Base-by-base conservation (phyloP, 2,797 vertebrate species). In the Thalassophryne amazonica region DNA sequence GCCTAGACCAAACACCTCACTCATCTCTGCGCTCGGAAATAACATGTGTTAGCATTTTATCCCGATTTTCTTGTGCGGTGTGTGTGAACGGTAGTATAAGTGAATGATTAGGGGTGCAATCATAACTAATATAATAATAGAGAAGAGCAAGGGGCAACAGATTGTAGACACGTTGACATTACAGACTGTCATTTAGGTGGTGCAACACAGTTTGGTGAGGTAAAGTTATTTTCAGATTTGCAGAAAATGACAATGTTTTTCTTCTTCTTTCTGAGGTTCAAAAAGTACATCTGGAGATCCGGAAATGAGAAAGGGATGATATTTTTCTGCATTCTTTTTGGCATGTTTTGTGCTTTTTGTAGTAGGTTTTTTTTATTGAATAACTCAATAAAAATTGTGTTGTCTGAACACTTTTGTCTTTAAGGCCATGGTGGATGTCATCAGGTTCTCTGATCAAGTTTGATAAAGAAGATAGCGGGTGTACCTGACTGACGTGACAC, bases 1-100 rank as follows among this genome's bases (percentile, higher is more conserved):
- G 74, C 80, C 60, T 78, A 76, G 75, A 80, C 68, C 75, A 73
- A 80, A 80, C 76, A 80, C 51, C 45, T 57, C 72, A 69, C 69
- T 76, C 80, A 71, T 77, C 68, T 70, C 67, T 60, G 67, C 60
- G 51, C 21, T 25, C 24, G 56, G 59, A 69, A 65, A 32, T 58
- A 76, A 59, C 76, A 83, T 57, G 18, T 78, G 68, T 73, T 78
- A 65, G 61, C 65, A 62, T 80, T 80, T 80, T 45, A 45, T 67
- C 55, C 47, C 30, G 51, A 75, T 69, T 70, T 57, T 74, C 31
- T 37, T 22, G 46, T 21, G 9, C 14, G 0, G 30, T 60, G 27
- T 7, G 72, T 73, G 62, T 6, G 48, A 81, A 75, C 45, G 69
- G 73, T 62, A 67, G 63, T 76, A 22, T 73, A 79, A 73, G 60